Evolutionary conservation across 30 jellyfish, hydroid and myxozoan species (phyloP).

Genomic region (Turritopsis rubra): DNA sequence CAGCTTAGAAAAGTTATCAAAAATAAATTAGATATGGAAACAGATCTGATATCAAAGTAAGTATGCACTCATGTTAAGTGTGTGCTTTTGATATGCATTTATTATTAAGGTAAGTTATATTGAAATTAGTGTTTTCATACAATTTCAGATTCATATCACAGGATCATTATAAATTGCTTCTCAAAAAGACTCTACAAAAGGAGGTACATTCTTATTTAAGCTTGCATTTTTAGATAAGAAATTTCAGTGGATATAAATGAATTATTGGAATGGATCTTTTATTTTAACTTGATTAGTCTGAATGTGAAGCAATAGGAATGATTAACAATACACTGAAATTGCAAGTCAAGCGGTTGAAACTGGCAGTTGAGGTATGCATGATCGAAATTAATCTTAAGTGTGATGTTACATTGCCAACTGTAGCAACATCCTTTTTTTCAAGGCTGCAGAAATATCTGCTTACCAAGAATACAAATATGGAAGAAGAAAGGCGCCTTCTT

Average conservation of each 20-base stretch:
- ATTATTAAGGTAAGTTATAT: neutral
- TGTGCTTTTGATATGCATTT: neutral
- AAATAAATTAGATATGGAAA: neutral
- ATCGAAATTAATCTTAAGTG: too few species aligned
- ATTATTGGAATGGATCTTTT: neutral
- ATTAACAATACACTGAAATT: conserved; percentile 17
- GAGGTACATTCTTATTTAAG: neutral
- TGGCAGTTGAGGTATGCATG: conserved; percentile 9
- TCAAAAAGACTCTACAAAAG: neutral
- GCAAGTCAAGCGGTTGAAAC: neutral
- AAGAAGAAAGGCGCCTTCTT: neutral
- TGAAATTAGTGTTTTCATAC: neutral
- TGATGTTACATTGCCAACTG: too few species aligned
- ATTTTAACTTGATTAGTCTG: neutral
- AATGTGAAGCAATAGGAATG: conserved; percentile 15
- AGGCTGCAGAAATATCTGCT: conserved; percentile 14
- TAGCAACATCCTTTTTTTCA: neutral
- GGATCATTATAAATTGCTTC: neutral
- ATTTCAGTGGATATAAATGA: neutral
- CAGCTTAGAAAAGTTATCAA: neutral
- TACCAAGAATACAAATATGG: conserved; percentile 11
- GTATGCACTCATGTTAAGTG: neutral
- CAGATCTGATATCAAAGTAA: neutral
- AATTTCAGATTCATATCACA: neutral
- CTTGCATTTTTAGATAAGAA: neutral